These are phyloP conservation scores for Palaemon carinicauda DNA, from an alignment of 1,140 invertebrate species.

Conservation along the genomic window DNA sequence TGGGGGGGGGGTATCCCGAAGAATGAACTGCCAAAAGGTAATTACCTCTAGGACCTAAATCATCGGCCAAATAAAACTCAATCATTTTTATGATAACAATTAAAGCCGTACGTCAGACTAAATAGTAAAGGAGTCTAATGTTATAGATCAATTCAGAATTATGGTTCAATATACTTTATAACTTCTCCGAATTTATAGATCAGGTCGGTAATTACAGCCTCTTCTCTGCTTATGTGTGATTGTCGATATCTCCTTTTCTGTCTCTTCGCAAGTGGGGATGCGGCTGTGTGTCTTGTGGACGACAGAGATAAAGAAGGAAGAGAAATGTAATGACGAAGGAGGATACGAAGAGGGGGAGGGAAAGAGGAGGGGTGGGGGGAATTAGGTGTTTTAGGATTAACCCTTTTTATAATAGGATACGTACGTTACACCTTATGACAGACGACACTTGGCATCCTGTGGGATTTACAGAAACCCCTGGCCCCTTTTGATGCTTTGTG, in stretches of 20 bases:
- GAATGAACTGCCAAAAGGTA: not conserved
- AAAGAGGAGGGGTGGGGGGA: too few species aligned
- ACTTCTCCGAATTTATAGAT: not conserved
- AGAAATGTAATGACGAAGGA: too few species aligned
- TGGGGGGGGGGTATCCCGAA: not conserved
- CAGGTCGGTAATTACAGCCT: not conserved
- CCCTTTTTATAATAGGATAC: too few species aligned
- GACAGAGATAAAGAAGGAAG: not conserved
- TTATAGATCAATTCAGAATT: conserved; percentile 7
- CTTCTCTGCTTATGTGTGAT: not conserved
- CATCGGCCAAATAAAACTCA: not conserved
- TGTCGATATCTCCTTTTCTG: not conserved
- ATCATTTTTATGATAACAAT: conserved; percentile 13
- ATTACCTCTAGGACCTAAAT: not conserved
- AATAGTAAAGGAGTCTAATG: not conserved
- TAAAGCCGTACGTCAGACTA: not conserved
- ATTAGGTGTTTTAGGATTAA: too few species aligned
- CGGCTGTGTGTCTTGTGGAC: not conserved
- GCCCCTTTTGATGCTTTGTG: too few species aligned
- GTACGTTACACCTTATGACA: too few species aligned
- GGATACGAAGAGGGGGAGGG: too few species aligned
- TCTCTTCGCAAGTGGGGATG: not conserved
- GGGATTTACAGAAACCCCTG: too few species aligned
- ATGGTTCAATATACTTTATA: conserved; percentile 1
- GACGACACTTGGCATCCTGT: too few species aligned